A percentile compares a stretch with the other conserved stretches of the same genome.
These are phyloP conservation scores for Sisor rabdophorus DNA, from an alignment of 2,113 vertebrate genomes.

Conservation along the genomic window DNA sequence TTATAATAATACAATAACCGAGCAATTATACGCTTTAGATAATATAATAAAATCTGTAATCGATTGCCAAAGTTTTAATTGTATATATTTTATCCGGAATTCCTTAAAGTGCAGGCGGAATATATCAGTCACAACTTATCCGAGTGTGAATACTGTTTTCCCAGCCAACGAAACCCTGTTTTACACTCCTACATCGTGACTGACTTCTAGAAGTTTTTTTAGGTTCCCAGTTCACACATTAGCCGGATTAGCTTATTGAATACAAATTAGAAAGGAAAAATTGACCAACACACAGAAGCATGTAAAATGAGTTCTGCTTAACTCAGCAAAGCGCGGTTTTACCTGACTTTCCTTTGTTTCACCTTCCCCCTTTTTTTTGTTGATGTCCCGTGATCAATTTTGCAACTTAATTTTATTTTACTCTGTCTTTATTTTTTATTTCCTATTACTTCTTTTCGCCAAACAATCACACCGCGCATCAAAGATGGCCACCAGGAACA, in stretches of 20 bases:
- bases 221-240: background rate
- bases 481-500: constrained; percentile 78
- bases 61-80: background rate
- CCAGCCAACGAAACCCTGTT: background rate
- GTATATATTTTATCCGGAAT: background rate
- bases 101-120: background rate
- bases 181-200: background rate
- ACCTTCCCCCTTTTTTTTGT: constrained; percentile 48
- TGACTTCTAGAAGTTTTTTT: background rate
- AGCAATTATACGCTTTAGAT: too few relatives aligned
- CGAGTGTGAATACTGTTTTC: background rate
- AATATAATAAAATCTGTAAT: too few relatives aligned
- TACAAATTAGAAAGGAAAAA: constrained; percentile 36
- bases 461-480: constrained; percentile 76
- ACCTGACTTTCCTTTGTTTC: constrained; percentile 64
- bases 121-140: background rate
- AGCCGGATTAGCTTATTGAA: constrained; percentile 30
- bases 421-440: constrained; percentile 53
- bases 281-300: constrained; percentile 26
- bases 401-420: constrained; percentile 39
- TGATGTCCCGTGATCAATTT: constrained; percentile 37
- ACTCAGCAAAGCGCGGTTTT: constrained; percentile 27
- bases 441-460: constrained; percentile 68
- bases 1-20: background rate
- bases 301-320: constrained; percentile 25